phyloP scores from a whole-genome alignment of 1,140 invertebrate genomes.

The Nymphalis io region DNA sequence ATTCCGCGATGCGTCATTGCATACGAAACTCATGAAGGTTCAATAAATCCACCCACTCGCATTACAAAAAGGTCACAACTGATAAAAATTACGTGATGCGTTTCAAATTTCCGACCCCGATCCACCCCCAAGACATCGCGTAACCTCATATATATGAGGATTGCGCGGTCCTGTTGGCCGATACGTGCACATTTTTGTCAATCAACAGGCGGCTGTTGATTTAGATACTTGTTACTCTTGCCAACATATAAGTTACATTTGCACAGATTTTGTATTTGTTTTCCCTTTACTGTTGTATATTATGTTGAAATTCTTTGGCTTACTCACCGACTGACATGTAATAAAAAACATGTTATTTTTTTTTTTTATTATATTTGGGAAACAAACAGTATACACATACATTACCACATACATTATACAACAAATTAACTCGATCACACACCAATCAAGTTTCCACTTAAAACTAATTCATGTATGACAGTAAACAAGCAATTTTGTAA shows the following conservation, averaged over 20 bases:
- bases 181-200: not conserved
- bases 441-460: too few relatives aligned
- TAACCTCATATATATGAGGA: not conserved
- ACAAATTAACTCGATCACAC: too few relatives aligned
- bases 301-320: too few relatives aligned
- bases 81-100: slow-evolving; percentile 10
- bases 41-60: not conserved
- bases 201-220: not conserved
- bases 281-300: not conserved
- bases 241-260: not conserved
- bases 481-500: too few relatives aligned
- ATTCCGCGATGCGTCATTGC: not conserved
- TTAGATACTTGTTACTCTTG: not conserved
- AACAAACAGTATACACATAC: too few relatives aligned
- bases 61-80: not conserved
- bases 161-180: too few relatives aligned
- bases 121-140: not conserved
- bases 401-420: too few relatives aligned
- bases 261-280: not conserved
- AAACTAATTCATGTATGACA: too few relatives aligned
- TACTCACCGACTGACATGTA: too few relatives aligned
- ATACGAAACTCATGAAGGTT: not conserved
- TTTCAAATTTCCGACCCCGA: not conserved
- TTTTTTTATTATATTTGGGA: too few relatives aligned
- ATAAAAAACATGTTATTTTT: too few relatives aligned